Evolutionary conservation across 2,888 invertebrate species (phyloP).

Genomic region (Fragum fragum): DNA sequence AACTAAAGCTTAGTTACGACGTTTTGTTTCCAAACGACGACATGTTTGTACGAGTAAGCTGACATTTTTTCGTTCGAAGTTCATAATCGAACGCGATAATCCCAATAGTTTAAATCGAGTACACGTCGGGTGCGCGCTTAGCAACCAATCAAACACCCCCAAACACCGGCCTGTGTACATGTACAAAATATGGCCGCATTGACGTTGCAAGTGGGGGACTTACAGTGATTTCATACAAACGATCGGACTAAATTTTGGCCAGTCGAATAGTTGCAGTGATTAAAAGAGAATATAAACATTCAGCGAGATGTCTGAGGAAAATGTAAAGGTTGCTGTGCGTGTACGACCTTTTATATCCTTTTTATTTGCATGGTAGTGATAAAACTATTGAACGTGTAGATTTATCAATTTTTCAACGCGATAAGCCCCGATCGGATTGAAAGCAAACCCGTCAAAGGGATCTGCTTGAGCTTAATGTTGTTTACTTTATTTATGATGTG

Average conservation of each 20-base stretch:
- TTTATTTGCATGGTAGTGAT: slow-evolving; percentile 34
- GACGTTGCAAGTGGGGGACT: slow-evolving; percentile 8
- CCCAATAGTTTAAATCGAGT: neutral
- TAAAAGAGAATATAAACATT: neutral
- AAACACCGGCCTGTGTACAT: slow-evolving; percentile 63
- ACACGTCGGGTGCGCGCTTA: slow-evolving; percentile 62
- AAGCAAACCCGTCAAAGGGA: slow-evolving; percentile 7
- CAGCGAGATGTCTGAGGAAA: slow-evolving; percentile 85
- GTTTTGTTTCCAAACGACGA: too few species aligned
- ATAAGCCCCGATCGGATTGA: slow-evolving; percentile 6
- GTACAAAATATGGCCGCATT: slow-evolving; percentile 68
- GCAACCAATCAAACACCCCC: slow-evolving; percentile 76
- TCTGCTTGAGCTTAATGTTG: neutral
- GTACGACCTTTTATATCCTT: slow-evolving; percentile 88
- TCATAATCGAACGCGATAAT: slow-evolving; percentile 23
- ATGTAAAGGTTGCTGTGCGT: slow-evolving; percentile 88
- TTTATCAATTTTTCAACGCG: slow-evolving; percentile 16
- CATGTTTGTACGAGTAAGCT: slow-evolving; percentile 7
- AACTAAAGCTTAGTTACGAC: too few species aligned
- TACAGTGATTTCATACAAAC: neutral
- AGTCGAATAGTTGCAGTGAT: neutral
- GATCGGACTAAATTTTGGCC: neutral
- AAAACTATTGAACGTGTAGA: slow-evolving; percentile 35
- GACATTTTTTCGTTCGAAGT: neutral
- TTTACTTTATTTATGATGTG: slow-evolving; percentile 17